A percentile compares a stretch with the other conserved stretches of the same genome.
These are phyloP conservation scores for Pegoplata infirma DNA, from an alignment of 2,888 invertebrate species.

Conservation along the genomic window DNA sequence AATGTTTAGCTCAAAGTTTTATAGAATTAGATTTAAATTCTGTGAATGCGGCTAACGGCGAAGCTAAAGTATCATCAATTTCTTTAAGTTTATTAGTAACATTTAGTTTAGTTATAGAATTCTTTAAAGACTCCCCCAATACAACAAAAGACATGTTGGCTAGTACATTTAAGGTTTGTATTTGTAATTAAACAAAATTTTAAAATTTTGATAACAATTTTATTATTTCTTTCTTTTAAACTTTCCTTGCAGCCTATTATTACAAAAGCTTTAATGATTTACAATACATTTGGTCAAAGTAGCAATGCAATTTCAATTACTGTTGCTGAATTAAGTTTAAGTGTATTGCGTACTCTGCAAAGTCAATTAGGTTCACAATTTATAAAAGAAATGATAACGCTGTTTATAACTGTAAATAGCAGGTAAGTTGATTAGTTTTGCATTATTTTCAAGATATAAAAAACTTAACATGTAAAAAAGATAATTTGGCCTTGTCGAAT, in stretches of 20 bases:
- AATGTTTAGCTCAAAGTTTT: slow-evolving; percentile 73
- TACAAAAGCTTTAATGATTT: slow-evolving; percentile 76
- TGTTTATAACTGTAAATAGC: slow-evolving; percentile 76
- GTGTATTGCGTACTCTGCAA: slow-evolving; percentile 75
- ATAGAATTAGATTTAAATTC: slow-evolving; percentile 71
- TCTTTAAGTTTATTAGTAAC: slow-evolving; percentile 72
- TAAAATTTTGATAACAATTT: background rate
- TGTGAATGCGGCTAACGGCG: slow-evolving; percentile 66
- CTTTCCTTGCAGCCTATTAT: slow-evolving; percentile 73
- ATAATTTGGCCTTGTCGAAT: no score
- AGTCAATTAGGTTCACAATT: slow-evolving; percentile 75
- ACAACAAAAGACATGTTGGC: slow-evolving; percentile 77
- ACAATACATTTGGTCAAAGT: slow-evolving; percentile 73
- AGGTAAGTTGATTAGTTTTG: slow-evolving; percentile 66
- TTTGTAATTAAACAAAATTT: background rate
- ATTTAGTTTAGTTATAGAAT: slow-evolving; percentile 74
- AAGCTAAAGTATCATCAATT: slow-evolving; percentile 73
- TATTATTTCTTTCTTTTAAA: background rate
- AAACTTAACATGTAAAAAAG: no score
- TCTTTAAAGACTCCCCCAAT: slow-evolving; percentile 75
- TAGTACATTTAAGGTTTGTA: slow-evolving; percentile 74
- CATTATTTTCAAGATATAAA: no score
- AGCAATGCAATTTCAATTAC: slow-evolving; percentile 73
- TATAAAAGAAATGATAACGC: slow-evolving; percentile 76
- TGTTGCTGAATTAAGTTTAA: slow-evolving; percentile 76